A percentile compares a stretch with the other conserved stretches of the same genome.
phyloP scores from a whole-genome alignment of 2,888 invertebrate species.

The Argyra leucocephala region DNA sequence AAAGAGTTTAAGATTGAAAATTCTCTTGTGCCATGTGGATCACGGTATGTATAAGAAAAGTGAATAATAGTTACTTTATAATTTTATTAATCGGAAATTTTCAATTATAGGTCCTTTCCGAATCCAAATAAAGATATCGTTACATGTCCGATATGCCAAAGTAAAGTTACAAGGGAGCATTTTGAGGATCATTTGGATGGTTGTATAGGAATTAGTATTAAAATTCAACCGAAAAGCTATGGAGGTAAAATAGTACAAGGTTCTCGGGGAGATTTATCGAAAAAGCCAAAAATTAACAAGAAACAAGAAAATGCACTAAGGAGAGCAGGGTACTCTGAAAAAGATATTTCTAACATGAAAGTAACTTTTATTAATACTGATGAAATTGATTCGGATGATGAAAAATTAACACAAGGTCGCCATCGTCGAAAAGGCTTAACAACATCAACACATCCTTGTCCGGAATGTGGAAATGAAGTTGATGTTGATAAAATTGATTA shows the following conservation, averaged over 20 bases:
- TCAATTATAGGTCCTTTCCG: slow-evolving; percentile 14
- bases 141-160: slow-evolving; percentile 39
- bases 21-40: slow-evolving; percentile 30
- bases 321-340: slow-evolving; percentile 31
- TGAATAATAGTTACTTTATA: too few relatives aligned
- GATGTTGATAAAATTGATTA: slow-evolving; percentile 32
- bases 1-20: slow-evolving; percentile 37
- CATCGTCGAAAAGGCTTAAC: slow-evolving; percentile 31
- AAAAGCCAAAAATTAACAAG: slow-evolving; percentile 14
- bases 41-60: slow-evolving; percentile 21
- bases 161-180: slow-evolving; percentile 33
- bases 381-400: slow-evolving; percentile 18
- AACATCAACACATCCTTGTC: slow-evolving; percentile 33
- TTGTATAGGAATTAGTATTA: slow-evolving; percentile 34
- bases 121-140: slow-evolving; percentile 36
- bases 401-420: slow-evolving; percentile 17
- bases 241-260: slow-evolving; percentile 12
- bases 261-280: background rate
- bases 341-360: slow-evolving; percentile 24
- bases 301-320: slow-evolving; percentile 25
- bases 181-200: slow-evolving; percentile 39
- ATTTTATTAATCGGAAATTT: background rate
- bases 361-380: slow-evolving; percentile 20
- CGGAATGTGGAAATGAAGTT: slow-evolving; percentile 34
- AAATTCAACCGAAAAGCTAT: slow-evolving; percentile 27